Evolutionary conservation across 2,113 vertebrate species (phyloP).

Genomic region (Pelodiscus sinensis): DNA sequence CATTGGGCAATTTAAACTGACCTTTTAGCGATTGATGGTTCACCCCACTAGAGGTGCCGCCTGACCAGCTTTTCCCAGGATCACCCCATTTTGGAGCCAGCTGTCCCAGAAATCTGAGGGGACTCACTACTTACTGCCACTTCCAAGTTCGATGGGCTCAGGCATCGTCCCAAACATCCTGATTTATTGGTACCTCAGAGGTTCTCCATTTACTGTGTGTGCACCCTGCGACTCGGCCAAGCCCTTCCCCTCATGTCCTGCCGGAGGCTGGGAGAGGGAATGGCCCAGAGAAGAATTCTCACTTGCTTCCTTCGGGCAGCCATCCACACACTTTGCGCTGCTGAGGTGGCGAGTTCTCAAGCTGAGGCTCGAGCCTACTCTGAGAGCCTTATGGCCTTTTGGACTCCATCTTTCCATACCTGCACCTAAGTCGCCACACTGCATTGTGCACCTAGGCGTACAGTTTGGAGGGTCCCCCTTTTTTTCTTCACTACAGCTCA

Average conservation of each 20-base stretch:
- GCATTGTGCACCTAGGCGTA: too few relatives aligned
- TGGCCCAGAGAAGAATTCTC: not conserved
- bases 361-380: accelerated
- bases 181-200: not conserved
- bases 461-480: too few relatives aligned
- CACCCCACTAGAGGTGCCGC: accelerated
- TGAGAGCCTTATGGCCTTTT: too few relatives aligned
- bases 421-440: too few relatives aligned
- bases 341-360: accelerated
- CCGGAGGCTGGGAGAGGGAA: not conserved
- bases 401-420: too few relatives aligned
- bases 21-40: not conserved
- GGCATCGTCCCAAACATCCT: not conserved
- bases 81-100: accelerated
- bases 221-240: too few relatives aligned
- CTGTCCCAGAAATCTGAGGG: not conserved
- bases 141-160: not conserved
- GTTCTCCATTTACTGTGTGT: not conserved
- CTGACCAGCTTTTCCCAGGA: accelerated
- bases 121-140: not conserved
- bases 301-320: not conserved
- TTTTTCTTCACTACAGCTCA: too few relatives aligned
- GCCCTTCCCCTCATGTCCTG: not conserved
- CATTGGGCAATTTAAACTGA: not conserved
- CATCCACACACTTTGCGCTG: not conserved